Evolutionary conservation across 2,797 vertebrate species (phyloP).

Genomic region (Microctenopoma stevenorrisi): DNA sequence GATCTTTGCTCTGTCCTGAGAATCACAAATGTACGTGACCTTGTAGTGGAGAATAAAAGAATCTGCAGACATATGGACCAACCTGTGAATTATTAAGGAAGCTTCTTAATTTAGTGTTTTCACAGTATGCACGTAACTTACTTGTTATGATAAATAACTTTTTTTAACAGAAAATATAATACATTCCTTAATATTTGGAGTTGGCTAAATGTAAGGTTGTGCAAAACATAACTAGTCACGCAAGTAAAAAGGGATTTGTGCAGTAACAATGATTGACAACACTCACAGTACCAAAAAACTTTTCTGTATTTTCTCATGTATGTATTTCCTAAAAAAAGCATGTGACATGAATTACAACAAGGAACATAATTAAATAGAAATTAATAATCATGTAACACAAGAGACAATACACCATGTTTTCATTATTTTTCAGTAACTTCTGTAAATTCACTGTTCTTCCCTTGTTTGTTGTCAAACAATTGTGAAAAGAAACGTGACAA

Average conservation of each 20-base stretch:
- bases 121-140: conserved; percentile 19
- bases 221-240: neutral
- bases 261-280: neutral
- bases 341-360: neutral
- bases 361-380: neutral
- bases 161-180: neutral
- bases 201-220: neutral
- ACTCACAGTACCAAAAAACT: neutral
- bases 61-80: conserved; percentile 30
- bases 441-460: neutral
- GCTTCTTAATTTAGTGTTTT: conserved; percentile 14
- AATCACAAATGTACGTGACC: conserved; percentile 71
- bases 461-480: conserved; percentile 7
- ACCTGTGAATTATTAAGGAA: conserved; percentile 54
- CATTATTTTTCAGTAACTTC: neutral
- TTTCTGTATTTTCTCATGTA: too few species aligned
- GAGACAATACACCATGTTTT: neutral
- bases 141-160: conserved; percentile 7
- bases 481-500: conserved; percentile 5
- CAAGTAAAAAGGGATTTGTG: neutral
- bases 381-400: neutral
- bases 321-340: neutral
- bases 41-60: conserved; percentile 73
- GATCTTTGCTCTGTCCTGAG: conserved; percentile 69
- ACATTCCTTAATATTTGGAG: neutral